These are phyloP conservation scores for Muscina levida DNA, from an alignment of 2,888 invertebrate genomes.

Conservation along the genomic window DNA sequence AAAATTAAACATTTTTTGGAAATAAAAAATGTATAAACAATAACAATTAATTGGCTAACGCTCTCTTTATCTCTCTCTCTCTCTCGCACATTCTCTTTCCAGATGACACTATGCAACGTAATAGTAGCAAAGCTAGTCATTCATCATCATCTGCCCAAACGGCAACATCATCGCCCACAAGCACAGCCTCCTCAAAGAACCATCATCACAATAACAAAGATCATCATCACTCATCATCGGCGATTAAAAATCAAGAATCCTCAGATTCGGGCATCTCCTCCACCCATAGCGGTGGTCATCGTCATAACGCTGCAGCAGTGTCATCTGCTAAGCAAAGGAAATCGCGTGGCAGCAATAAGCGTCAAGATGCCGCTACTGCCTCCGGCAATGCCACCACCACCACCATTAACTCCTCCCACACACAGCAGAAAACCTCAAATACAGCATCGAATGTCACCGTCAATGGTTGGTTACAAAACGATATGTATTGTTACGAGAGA, in stretches of 20 bases:
- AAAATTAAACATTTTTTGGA: too few species aligned
- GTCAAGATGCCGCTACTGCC: conserved; percentile 31
- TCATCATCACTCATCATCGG: conserved; percentile 9
- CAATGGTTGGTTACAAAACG: conserved; percentile 67
- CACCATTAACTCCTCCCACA: conserved; percentile 49
- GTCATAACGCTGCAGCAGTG: conserved; percentile 47
- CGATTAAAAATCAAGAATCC: conserved; percentile 48
- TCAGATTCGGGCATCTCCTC: conserved; percentile 55
- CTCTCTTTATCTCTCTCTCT: neutral
- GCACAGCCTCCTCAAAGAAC: conserved; percentile 39
- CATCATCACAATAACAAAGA: conserved; percentile 39
- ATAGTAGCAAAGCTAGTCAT: conserved; percentile 63
- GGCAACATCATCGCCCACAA: conserved; percentile 50
- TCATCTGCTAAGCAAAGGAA: conserved; percentile 49
- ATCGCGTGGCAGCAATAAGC: conserved; percentile 46
- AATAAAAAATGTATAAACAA: conserved; percentile 8
- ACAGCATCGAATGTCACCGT: conserved; percentile 50
- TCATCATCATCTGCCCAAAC: conserved; percentile 33
- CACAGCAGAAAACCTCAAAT: conserved; percentile 47
- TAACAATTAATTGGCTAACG: conserved; percentile 15
- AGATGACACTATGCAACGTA: conserved; percentile 70
- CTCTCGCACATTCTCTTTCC: conserved; percentile 56
- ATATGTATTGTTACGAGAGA: conserved; percentile 68
- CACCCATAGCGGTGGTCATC: conserved; percentile 13
- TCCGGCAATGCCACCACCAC: neutral